These are phyloP conservation scores for Diachasma alloeum DNA, from an alignment of 1,140 invertebrate genomes.

Conservation along the genomic window DNA sequence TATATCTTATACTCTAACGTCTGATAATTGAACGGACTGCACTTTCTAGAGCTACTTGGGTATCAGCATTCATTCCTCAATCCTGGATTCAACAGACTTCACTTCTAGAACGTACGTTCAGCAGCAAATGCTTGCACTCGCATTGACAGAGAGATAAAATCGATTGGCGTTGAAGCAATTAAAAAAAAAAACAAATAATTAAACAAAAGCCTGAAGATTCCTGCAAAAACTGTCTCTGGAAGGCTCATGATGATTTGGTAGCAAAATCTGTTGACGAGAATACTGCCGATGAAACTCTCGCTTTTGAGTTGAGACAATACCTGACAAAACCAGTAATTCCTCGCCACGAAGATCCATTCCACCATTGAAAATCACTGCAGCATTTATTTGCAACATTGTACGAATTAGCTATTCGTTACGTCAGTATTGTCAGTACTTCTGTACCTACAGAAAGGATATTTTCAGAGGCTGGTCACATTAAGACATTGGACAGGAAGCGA, in stretches of 20 bases:
- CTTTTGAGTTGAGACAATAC: too few species aligned
- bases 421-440: constrained; percentile 49
- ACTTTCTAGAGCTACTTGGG: too few species aligned
- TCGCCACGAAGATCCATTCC: too few species aligned
- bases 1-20: constrained; percentile 40
- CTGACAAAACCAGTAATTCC: too few species aligned
- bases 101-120: constrained; percentile 10
- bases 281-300: neutral
- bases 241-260: neutral
- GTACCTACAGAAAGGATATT: constrained; percentile 56
- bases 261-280: neutral
- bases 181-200: neutral
- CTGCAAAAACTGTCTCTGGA: neutral
- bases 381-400: constrained; percentile 45
- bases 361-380: too few species aligned
- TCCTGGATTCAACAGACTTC: constrained; percentile 43
- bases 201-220: neutral
- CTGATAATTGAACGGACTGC: too few species aligned
- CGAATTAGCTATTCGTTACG: constrained; percentile 46
- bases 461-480: constrained; percentile 50
- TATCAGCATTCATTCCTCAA: constrained; percentile 41
- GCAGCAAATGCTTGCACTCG: neutral
- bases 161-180: neutral
- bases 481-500: constrained; percentile 22
- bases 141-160: constrained; percentile 17